Evolutionary conservation across 2,113 vertebrate genomes (phyloP), one percentile per base, ranked within the genome.

Genomic region (Brachypteracias leptosomus): DNA sequence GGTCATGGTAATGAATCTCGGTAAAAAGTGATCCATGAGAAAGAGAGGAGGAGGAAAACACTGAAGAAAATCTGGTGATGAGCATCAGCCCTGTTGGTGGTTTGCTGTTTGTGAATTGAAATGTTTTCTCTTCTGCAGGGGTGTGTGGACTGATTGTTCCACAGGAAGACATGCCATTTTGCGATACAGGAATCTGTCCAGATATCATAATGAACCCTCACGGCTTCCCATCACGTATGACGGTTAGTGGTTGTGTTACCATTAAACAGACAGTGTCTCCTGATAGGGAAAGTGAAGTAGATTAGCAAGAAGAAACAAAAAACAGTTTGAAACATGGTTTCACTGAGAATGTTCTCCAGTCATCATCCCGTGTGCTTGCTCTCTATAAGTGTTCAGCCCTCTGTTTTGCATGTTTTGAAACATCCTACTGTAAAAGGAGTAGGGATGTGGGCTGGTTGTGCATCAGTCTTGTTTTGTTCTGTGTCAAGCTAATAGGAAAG

Each of bases 151-250:
- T 99, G 97, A 99, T 99, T 26, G 99, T 99, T 93, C 99, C 99
- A 58, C 99, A 99, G 95, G 99, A 99, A 95, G 99, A 99, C 98
- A 99, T 99, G 99, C 99, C 99, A 0, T 99, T 99, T 92, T 99
- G 99, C 83, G 99, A 99, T 93, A 98, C 99, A 4, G 99, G 99
- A 72, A 99, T 99, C 97, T 99, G 99, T 90, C 99, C 99, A 7
- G 99, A 99, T 92, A 99, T 99, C 96, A 99, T 99, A 93, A 99
- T 99, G 99, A 99, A 99, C 97, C 99, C 99, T 93, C 99, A 99
- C 1, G 99, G 99, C 89, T 99, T 99, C 97, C 99, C 99, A 81
- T 99, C 99, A 3, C 98, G 99, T 96, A 99, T 99, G 99, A 99
- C 99, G 98, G 99, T 99, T 97, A 95, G 98, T 94, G 67, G 14